Conservation (phyloP, 2,113 vertebrate species). For the Hemiscyllium ocellatum region DNA sequence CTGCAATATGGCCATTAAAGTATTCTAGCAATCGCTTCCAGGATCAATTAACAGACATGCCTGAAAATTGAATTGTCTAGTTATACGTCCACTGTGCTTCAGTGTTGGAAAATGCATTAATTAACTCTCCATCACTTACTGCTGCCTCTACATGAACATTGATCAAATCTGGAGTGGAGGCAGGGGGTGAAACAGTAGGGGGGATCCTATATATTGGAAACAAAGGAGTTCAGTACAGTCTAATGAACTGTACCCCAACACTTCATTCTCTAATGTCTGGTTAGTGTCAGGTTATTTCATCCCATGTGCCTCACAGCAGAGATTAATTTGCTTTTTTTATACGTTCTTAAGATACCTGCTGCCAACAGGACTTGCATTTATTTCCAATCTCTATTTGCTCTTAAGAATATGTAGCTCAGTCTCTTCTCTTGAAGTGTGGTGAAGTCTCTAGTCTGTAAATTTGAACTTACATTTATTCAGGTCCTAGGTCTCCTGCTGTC, state of each 20-base stretch:
- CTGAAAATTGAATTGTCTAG: not conserved
- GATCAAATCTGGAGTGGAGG: not conserved
- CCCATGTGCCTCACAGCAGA: no score
- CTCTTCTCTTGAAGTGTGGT: no score
- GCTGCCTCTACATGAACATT: not conserved
- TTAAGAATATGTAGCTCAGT: no score
- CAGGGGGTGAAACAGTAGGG: no score
- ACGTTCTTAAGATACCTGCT: no score
- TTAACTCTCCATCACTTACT: not conserved
- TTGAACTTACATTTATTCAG: no score
- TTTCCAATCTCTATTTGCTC: no score
- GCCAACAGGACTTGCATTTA: no score
- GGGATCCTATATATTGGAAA: not conserved
- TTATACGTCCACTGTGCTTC: no score
- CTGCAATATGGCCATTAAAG: not conserved
- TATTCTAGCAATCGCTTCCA: not conserved
- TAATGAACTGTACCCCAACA: not conserved
- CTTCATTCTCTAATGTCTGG: not conserved
- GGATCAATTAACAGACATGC: not conserved
- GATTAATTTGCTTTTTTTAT: not conserved
- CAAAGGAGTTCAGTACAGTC: not conserved
- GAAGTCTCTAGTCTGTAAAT: no score
- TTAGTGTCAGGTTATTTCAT: not conserved
- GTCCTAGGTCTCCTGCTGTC: no score
- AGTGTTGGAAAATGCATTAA: not conserved